Conservation (phyloP, 2,888 invertebrate species). For the Atethmia centrago region DNA sequence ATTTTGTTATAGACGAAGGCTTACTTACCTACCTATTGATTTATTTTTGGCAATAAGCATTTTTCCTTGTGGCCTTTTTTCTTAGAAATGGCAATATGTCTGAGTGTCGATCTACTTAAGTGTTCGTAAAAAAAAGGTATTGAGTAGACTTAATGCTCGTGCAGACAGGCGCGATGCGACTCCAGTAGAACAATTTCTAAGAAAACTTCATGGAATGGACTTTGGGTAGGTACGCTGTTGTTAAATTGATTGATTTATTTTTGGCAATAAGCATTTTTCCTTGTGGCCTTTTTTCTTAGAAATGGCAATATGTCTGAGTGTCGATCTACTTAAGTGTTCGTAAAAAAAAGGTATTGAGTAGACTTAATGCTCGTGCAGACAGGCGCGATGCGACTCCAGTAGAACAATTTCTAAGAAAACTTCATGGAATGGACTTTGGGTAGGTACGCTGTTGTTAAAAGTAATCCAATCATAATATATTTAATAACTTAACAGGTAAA, state of each 20-base stretch:
- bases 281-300: not conserved
- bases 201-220: no score
- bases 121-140: not conserved
- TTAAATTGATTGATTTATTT: not conserved
- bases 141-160: not conserved
- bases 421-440: not conserved
- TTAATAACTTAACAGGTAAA: not conserved
- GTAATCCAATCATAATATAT: not conserved
- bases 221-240: not conserved
- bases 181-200: no score
- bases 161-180: no score
- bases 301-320: not conserved
- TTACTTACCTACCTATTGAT: not conserved
- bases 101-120: not conserved
- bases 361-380: no score
- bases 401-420: no score
- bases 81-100: not conserved
- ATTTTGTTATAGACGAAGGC: not conserved
- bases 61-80: not conserved
- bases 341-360: not conserved
- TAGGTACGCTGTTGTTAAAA: not conserved
- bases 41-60: not conserved
- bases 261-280: not conserved
- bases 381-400: no score
- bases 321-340: not conserved